Evolutionary conservation across 2,797 vertebrate species (phyloP), one percentile per base, ranked within the genome.

Genomic region (Sebastes paucispinis): DNA sequence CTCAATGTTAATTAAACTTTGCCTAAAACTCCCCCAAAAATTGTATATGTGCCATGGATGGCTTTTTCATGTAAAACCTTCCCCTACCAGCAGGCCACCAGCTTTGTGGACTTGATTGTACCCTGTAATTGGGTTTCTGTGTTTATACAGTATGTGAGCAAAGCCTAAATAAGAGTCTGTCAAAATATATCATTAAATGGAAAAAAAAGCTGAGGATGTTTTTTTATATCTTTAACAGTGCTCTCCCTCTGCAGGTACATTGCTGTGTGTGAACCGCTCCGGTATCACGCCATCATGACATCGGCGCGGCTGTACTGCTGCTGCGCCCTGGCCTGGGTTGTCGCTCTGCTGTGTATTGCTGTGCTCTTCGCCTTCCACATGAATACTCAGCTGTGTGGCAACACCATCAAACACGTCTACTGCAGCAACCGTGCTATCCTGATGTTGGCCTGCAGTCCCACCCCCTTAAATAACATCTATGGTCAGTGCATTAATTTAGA

Each of bases 271-370:
- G 52, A 92, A 8, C 89, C 88, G 0, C 91, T 94, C 73, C 81
- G 88, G 80, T 93, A 94, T 52, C 76, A 88, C 27, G 1, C 73
- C 80, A 90, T 93, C 81, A 91, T 93, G 91, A 92, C 91, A 0
- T 63, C 90, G 0, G 52, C 74, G 3, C 81, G 80, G 27, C 72
- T 94, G 55, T 74, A 89, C 27, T 29, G 47, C 60, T 83, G 75
- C 39, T 90, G 88, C 9, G 22, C 65, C 3, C 79, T 92, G 69
- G 87, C 91, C 83, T 93, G 91, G 93, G 2, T 75, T 0, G 11
- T 83, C 0, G 85, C 91, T 10, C 0, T 91, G n/a, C 18, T 90
- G 32, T 74, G 69, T 1, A 89, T 92, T 0, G 58, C 22, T 20
- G 78, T 89, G 25, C 89, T 94, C 9, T 93, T 94, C 1, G 3